These are phyloP conservation scores for Baccha elongata DNA, from an alignment of 2,888 invertebrate genomes.

Conservation along the genomic window DNA sequence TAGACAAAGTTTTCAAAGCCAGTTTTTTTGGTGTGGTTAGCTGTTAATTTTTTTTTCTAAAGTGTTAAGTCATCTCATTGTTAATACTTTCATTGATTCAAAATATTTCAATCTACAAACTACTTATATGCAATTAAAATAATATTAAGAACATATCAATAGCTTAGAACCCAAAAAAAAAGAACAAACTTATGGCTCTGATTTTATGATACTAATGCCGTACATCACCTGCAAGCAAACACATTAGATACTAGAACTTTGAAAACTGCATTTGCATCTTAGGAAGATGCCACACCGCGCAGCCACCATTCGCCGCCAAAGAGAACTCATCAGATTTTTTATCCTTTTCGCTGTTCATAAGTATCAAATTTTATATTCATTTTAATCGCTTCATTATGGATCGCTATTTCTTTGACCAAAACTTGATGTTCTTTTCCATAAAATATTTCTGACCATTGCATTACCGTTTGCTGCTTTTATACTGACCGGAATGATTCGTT, in stretches of 20 bases:
- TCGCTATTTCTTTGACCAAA: slow-evolving; percentile 68
- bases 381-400: slow-evolving; percentile 72
- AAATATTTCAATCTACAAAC: too few species aligned
- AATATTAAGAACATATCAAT: slow-evolving; percentile 63
- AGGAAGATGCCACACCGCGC: neutral
- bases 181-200: slow-evolving; percentile 62
- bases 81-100: too few species aligned
- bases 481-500: slow-evolving; percentile 30
- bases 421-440: slow-evolving; percentile 70
- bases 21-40: too few species aligned
- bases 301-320: neutral
- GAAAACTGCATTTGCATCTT: slow-evolving; percentile 17
- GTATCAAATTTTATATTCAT: slow-evolving; percentile 71
- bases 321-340: slow-evolving; percentile 57
- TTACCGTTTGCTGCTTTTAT: slow-evolving; percentile 57
- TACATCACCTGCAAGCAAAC: slow-evolving; percentile 6
- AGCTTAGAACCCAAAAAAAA: slow-evolving; percentile 22
- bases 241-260: slow-evolving; percentile 10
- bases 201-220: slow-evolving; percentile 60
- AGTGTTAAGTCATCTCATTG: too few species aligned
- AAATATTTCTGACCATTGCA: slow-evolving; percentile 67
- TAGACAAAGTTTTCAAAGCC: too few species aligned
- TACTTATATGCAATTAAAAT: too few species aligned
- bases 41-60: too few species aligned
- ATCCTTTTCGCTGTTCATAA: slow-evolving; percentile 72